These are phyloP conservation scores for Athalia circularis DNA, from an alignment of 2,888 invertebrate species.

Conservation along the genomic window DNA sequence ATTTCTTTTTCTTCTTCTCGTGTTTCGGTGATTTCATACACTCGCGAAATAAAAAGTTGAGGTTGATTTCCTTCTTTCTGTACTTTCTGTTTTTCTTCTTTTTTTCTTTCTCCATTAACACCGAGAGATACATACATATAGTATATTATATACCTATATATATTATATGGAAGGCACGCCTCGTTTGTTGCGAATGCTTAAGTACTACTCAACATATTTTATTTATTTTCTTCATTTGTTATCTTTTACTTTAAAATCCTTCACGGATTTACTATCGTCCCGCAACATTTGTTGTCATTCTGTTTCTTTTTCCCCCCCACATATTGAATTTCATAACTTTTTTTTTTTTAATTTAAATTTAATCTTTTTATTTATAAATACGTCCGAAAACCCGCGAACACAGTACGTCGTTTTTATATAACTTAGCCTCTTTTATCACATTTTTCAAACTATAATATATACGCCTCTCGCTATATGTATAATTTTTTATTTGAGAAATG, in stretches of 20 bases:
- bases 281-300: too few relatives aligned
- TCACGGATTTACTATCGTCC: too few relatives aligned
- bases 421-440: conserved; percentile 50
- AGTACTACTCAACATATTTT: conserved; percentile 56
- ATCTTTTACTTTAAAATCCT: background rate
- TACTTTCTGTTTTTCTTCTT: background rate
- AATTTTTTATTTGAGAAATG: conserved; percentile 19
- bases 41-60: too few relatives aligned
- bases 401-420: conserved; percentile 54
- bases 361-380: conserved; percentile 58
- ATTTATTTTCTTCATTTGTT: conserved; percentile 42
- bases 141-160: background rate
- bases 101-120: background rate
- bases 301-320: too few relatives aligned
- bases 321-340: too few relatives aligned
- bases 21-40: too few relatives aligned
- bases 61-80: too few relatives aligned
- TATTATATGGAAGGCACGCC: conserved; percentile 72
- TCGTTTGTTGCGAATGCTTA: conserved; percentile 72
- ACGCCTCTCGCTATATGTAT: conserved; percentile 51
- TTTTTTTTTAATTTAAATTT: conserved; percentile 26
- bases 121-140: background rate
- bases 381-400: conserved; percentile 11
- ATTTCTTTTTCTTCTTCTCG: too few relatives aligned
- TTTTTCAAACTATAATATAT: conserved; percentile 17